Conservation (phyloP, 2,888 invertebrate species). For the Protonemura montana region DNA sequence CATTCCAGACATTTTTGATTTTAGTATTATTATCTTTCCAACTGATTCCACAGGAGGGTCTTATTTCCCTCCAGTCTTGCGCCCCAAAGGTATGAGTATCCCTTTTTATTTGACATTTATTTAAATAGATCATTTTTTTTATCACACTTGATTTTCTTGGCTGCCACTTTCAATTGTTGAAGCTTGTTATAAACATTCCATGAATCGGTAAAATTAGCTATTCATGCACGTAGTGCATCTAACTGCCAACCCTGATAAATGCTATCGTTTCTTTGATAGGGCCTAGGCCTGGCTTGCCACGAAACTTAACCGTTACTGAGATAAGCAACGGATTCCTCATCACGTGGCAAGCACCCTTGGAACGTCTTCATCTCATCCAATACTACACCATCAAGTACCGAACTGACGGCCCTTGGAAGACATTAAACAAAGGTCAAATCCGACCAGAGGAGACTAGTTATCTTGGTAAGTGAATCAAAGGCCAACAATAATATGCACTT, state of each 20-base stretch:
- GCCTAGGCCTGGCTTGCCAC: slow-evolving; percentile 89
- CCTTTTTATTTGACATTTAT: slow-evolving; percentile 42
- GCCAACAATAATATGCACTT: too few relatives aligned
- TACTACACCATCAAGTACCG: slow-evolving; percentile 92
- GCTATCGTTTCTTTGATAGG: slow-evolving; percentile 63
- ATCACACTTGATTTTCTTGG: slow-evolving; percentile 46
- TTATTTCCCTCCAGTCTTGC: slow-evolving; percentile 73
- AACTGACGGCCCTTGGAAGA: slow-evolving; percentile 89
- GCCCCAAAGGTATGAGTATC: slow-evolving; percentile 69
- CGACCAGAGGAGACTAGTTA: slow-evolving; percentile 89
- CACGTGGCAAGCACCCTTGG: slow-evolving; percentile 86
- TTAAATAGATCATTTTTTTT: slow-evolving; percentile 36
- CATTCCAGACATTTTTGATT: slow-evolving; percentile 77
- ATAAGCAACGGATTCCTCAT: slow-evolving; percentile 90
- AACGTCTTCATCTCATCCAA: slow-evolving; percentile 81
- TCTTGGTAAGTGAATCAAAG: slow-evolving; percentile 67
- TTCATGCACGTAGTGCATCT: slow-evolving; percentile 20
- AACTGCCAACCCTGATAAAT: neutral
- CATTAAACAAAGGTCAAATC: slow-evolving; percentile 81
- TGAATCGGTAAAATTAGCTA: slow-evolving; percentile 24
- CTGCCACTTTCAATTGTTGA: neutral
- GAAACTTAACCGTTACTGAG: slow-evolving; percentile 89
- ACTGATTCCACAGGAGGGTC: slow-evolving; percentile 77
- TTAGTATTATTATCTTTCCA: slow-evolving; percentile 76
- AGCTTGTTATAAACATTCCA: slow-evolving; percentile 7